These are phyloP conservation scores for Lobophora halterata DNA, from an alignment of 2,888 invertebrate genomes.

Conservation along the genomic window DNA sequence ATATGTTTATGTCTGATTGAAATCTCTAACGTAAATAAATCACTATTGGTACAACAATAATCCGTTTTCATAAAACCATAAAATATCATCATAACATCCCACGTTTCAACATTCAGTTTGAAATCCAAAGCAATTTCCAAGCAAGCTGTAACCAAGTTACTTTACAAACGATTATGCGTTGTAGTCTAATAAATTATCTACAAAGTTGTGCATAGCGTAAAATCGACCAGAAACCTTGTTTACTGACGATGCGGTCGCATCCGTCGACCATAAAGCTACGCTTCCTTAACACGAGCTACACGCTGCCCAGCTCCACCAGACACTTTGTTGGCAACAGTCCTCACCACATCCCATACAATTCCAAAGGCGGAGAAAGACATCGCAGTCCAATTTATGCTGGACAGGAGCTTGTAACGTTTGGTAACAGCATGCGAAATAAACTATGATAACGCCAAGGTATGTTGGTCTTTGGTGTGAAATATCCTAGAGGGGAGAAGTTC, in stretches of 20 bases:
- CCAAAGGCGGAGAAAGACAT: slow-evolving; percentile 29
- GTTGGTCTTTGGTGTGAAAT: slow-evolving; percentile 56
- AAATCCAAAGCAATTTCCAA: slow-evolving; percentile 13
- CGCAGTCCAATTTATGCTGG: slow-evolving; percentile 39
- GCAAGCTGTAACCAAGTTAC: slow-evolving; percentile 21
- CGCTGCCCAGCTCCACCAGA: slow-evolving; percentile 45
- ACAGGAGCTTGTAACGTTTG: slow-evolving; percentile 50
- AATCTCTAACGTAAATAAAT: slow-evolving; percentile 5
- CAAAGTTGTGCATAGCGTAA: slow-evolving; percentile 43
- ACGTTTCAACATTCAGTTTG: slow-evolving; percentile 14
- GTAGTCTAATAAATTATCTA: slow-evolving; percentile 24
- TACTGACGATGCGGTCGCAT: slow-evolving; percentile 59
- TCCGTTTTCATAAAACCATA: neutral
- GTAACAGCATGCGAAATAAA: slow-evolving; percentile 69
- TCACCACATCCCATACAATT: slow-evolving; percentile 17
- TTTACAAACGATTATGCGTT: slow-evolving; percentile 24
- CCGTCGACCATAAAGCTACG: slow-evolving; percentile 61
- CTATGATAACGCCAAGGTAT: slow-evolving; percentile 63
- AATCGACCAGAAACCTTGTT: slow-evolving; percentile 52
- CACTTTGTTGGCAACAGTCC: slow-evolving; percentile 33
- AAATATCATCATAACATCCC: too few species aligned
- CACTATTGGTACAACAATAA: slow-evolving; percentile 1
- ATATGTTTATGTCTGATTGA: too few species aligned
- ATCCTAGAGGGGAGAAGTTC: slow-evolving; percentile 13
- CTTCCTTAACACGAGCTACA: slow-evolving; percentile 61